Evolutionary conservation across 2,888 invertebrate species (phyloP).

Genomic region (Diaprepes abbreviatus): DNA sequence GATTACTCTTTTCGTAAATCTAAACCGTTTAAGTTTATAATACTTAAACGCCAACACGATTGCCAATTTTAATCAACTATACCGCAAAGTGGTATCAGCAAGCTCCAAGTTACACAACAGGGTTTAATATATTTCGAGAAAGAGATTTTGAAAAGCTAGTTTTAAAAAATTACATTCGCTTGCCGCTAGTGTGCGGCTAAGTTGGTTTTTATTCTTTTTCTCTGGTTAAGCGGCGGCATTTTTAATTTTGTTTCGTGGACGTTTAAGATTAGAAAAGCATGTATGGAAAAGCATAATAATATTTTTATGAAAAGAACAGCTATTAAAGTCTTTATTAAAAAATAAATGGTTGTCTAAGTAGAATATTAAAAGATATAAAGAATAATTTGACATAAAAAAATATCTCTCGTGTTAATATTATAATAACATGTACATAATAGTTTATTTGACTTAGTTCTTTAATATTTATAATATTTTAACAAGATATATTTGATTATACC

Average conservation of each 20-base stretch:
- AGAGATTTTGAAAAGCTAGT: conserved; percentile 18
- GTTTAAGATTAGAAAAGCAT: neutral
- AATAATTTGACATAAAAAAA: too few relatives aligned
- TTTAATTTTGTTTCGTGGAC: conserved; percentile 19
- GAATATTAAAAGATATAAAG: too few relatives aligned
- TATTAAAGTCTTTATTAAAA: too few relatives aligned
- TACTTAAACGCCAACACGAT: too few relatives aligned
- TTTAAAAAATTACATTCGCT: conserved; percentile 17
- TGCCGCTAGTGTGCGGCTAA: neutral
- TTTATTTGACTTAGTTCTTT: too few relatives aligned
- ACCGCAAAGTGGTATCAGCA: conserved; percentile 9
- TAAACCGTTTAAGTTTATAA: too few relatives aligned
- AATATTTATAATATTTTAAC: too few relatives aligned
- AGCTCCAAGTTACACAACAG: conserved; percentile 2
- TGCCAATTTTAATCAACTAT: neutral
- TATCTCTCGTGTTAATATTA: too few relatives aligned
- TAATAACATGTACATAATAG: too few relatives aligned
- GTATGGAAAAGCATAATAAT: neutral
- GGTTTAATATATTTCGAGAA: conserved; percentile 18
- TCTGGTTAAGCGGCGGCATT: conserved; percentile 2
- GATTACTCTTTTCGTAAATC: too few relatives aligned
- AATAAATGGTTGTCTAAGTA: too few relatives aligned
- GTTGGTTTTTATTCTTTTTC: neutral
- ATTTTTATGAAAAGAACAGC: conserved; percentile 8
- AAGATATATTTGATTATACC: too few relatives aligned